Base-by-base conservation (phyloP, 2,797 vertebrate species). In the Semotilus atromaculatus region DNA sequence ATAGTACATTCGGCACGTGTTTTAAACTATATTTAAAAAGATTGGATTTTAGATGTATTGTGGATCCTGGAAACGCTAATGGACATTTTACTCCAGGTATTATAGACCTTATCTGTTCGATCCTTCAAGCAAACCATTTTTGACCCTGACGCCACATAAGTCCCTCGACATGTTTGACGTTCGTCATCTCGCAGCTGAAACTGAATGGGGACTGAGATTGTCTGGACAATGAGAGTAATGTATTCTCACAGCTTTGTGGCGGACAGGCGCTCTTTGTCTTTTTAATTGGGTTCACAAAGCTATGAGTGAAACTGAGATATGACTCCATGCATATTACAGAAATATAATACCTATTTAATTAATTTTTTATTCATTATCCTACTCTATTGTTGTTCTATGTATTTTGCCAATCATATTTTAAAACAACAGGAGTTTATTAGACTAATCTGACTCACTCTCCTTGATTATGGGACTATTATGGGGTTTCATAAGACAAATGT, bases 281-380 rank as follows among this genome's bases (percentile, higher is more conserved):
- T 80, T 75, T 84, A 85, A 84, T 84, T 79, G 60, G 60, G 45
- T 81, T 84, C 78, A 74, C 58, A 51, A 66, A 78, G 29, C 68
- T 78, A 64, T 23, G 55, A 78, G 40, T 62, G 38, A 79, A 64
- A 26, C 60, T 16, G 51, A 84, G 34, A 80, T 64, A 72, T 86
- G 34, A 77, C 38, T 86, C 40, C 43, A 70, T n/a, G 26, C 55
- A 74, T 68, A 40, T 64, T 67, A 67, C 23, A 70, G 14, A 43
- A 16, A 73, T 60, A 78, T 55, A 84, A 51, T 58, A 53, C 31
- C 31, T 5, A 62, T 48, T 71, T 60, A 38, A 26, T 70, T 68
- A 26, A 8, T 75, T 51, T 45, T 34, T 64, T 75, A 78, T 38
- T 48, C 23, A 64, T 70, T 77, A 40, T 82, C 7, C 29, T 10